These are phyloP conservation scores for Mus spicilegus DNA, from an alignment of 2,113 vertebrate species.

Conservation along the genomic window DNA sequence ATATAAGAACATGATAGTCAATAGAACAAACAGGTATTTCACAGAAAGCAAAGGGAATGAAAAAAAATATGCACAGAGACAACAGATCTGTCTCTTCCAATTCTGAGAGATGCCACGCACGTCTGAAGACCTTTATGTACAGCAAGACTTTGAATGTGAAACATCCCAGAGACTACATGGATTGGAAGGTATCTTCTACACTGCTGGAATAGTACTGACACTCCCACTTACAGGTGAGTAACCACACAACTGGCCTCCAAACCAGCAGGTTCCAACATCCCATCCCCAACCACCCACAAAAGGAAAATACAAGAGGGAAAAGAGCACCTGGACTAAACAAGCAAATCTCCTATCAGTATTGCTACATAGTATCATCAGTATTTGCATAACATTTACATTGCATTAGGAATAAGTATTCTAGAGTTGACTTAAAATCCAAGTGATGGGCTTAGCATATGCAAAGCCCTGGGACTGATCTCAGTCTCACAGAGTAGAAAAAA, in stretches of 20 bases:
- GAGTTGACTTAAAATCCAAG: background rate
- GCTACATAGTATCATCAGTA: background rate
- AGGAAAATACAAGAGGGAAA: background rate
- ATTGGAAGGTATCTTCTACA: background rate
- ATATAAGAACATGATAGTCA: conserved; percentile 1
- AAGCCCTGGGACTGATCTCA: background rate
- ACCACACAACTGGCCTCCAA: background rate
- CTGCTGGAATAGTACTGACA: background rate
- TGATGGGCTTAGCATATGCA: background rate
- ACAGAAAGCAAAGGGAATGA: background rate
- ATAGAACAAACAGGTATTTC: background rate
- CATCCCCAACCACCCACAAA: background rate
- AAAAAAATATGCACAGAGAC: background rate
- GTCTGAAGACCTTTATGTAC: background rate
- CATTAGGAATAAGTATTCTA: background rate
- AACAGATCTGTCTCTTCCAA: background rate
- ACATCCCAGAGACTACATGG: background rate
- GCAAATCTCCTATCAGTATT: background rate
- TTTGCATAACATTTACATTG: background rate
- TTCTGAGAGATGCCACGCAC: conserved; percentile 7
- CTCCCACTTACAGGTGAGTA: background rate
- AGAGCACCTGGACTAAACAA: background rate
- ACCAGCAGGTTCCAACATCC: background rate
- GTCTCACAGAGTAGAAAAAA: background rate
- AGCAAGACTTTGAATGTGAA: conserved; percentile 15